Percentiles rank a stretch among this genome's conserved stretches.
Conservation (phyloP, 2,888 invertebrate genomes). For the Cotesia congregata region DNA sequence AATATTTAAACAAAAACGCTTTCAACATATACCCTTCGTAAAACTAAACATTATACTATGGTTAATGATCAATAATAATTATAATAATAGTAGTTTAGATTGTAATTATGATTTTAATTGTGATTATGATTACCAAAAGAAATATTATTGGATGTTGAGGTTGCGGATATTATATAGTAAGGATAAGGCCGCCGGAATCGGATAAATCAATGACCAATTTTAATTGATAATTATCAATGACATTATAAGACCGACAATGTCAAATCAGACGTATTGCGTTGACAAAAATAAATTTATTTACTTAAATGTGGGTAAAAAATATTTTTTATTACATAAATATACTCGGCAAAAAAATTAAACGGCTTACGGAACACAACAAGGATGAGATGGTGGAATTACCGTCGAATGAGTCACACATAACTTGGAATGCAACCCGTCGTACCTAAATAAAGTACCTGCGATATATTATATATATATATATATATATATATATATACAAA, state of each 20-base stretch:
- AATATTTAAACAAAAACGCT: neutral
- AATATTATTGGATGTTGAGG: neutral
- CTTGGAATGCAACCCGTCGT: constrained; percentile 1
- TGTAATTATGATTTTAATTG: neutral
- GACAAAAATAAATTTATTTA: neutral
- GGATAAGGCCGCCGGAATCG: too few relatives aligned
- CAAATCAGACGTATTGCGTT: neutral
- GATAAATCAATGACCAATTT: too few relatives aligned
- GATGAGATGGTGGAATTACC: constrained; percentile 1
- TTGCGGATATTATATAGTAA: too few relatives aligned
- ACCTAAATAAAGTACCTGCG: neutral
- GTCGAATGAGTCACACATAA: neutral
- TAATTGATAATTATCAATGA: neutral
- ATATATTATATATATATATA: neutral
- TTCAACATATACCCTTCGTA: neutral
- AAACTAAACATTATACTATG: neutral
- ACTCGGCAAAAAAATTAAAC: neutral
- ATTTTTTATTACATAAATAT: constrained; percentile 1
- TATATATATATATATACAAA: too few relatives aligned
- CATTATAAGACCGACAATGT: neutral
- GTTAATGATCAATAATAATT: neutral
- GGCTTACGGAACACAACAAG: neutral
- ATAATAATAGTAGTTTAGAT: neutral
- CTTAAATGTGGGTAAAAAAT: neutral
- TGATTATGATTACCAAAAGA: neutral